A percentile compares a stretch with the other conserved stretches of the same genome.
phyloP scores from a whole-genome alignment of 2,888 invertebrate genomes.

The Drosophila multiciliata region DNA sequence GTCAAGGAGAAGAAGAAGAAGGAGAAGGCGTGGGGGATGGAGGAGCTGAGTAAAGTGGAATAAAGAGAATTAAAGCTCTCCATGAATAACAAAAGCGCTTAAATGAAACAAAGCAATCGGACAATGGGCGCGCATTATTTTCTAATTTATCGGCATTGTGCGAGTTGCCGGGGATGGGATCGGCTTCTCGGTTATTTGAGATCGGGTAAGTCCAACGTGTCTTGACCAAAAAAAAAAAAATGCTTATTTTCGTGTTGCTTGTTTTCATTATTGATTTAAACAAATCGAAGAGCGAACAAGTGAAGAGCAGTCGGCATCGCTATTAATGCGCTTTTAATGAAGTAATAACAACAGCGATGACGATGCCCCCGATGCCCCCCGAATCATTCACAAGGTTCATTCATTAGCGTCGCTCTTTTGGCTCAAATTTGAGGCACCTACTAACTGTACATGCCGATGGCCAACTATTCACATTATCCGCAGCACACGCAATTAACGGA shows the following conservation, averaged over 20 bases:
- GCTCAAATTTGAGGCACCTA: conserved; percentile 33
- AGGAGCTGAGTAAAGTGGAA: background rate
- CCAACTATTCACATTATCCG: conserved; percentile 18
- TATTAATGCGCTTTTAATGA: conserved; percentile 78
- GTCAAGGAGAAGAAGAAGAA: conserved; percentile 1
- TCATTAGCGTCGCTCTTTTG: conserved; percentile 43
- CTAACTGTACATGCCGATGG: conserved; percentile 24
- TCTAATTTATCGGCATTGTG: conserved; percentile 82
- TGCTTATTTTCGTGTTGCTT: conserved; percentile 48
- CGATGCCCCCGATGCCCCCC: conserved; percentile 20
- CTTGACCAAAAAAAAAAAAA: conserved; percentile 29
- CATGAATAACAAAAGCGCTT: conserved; percentile 73
- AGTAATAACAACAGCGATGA: conserved; percentile 69
- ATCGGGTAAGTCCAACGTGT: conserved; percentile 34
- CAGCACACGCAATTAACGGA: conserved; percentile 38
- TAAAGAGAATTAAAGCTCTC: conserved; percentile 28
- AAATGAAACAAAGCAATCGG: conserved; percentile 78
- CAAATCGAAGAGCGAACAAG: conserved; percentile 73
- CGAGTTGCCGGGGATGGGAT: conserved; percentile 56
- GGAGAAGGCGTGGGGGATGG: background rate
- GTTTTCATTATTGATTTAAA: conserved; percentile 77
- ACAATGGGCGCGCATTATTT: conserved; percentile 82
- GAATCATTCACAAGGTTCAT: conserved; percentile 47
- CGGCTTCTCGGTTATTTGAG: conserved; percentile 51
- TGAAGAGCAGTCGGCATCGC: conserved; percentile 66